phyloP scores from a whole-genome alignment of 2,888 invertebrate genomes.

The Steinernema scapterisci region DNA sequence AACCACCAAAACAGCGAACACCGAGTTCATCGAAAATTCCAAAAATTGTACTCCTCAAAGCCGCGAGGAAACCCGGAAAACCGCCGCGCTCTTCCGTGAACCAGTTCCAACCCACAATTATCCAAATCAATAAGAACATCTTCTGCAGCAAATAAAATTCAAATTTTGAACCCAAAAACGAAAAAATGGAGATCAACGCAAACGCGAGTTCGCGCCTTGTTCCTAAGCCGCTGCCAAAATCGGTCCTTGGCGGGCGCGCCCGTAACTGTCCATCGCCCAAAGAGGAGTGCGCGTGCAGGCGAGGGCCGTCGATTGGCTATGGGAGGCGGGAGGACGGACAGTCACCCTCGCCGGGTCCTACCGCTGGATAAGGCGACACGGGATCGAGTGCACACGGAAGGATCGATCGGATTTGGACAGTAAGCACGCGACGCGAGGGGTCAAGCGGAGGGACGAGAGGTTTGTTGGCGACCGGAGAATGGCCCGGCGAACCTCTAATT shows the following conservation, averaged over 20 bases:
- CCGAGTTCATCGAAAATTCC: too few species aligned
- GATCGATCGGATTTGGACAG: slow-evolving; percentile 33
- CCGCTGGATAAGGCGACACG: slow-evolving; percentile 7
- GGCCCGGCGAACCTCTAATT: slow-evolving; percentile 2
- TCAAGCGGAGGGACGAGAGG: slow-evolving; percentile 24
- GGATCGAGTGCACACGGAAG: slow-evolving; percentile 12
- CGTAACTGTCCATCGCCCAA: slow-evolving; percentile 9
- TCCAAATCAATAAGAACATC: neutral
- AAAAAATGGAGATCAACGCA: neutral
- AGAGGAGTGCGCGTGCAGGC: neutral
- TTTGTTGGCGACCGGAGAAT: neutral
- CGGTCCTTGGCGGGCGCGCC: neutral
- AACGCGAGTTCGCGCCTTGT: slow-evolving; percentile 27
- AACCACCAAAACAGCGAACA: too few species aligned
- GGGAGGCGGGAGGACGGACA: slow-evolving; percentile 22
- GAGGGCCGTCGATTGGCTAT: neutral
- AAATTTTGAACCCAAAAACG: neutral
- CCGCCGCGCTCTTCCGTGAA: neutral
- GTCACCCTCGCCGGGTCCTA: neutral
- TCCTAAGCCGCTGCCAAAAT: slow-evolving; percentile 29
- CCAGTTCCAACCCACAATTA: slow-evolving; percentile 7
- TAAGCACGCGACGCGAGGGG: slow-evolving; percentile 30
- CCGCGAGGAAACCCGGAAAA: neutral
- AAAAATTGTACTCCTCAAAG: neutral
- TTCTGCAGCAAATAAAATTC: neutral